Conservation (phyloP, 2,113 vertebrate species). For the Gymnarchus niloticus region DNA sequence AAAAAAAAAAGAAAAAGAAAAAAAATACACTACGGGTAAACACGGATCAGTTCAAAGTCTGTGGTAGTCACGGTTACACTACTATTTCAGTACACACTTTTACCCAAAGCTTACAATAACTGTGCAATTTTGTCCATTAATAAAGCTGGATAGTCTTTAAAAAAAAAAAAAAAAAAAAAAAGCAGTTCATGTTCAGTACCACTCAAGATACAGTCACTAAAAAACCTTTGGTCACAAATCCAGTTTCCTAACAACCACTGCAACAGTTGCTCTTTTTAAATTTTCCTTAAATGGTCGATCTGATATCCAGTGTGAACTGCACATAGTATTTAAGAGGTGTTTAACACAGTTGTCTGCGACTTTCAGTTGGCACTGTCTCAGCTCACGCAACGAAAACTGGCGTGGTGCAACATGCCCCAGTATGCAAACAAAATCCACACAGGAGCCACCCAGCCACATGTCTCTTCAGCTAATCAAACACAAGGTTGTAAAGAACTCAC, state of each 20-base stretch:
- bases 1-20: background rate
- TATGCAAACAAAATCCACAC: background rate
- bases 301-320: background rate
- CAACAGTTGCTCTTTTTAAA: background rate
- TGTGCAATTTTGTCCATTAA: background rate
- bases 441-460: background rate
- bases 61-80: background rate
- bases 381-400: background rate
- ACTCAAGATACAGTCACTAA: background rate
- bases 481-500: background rate
- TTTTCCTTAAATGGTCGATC: background rate
- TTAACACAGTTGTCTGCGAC: background rate
- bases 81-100: background rate
- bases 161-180: background rate
- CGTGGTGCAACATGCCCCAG: background rate
- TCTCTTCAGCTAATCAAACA: background rate
- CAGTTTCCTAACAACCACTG: background rate
- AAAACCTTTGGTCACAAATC: slow-evolving; percentile 10
- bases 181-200: background rate
- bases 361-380: background rate
- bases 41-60: slow-evolving; percentile 2
- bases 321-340: background rate
- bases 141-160: background rate
- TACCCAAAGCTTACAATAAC: background rate
- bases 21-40: slow-evolving; percentile 6